These are phyloP conservation scores for Drosophila pachea DNA, from an alignment of 1,140 invertebrate genomes.

Conservation along the genomic window DNA sequence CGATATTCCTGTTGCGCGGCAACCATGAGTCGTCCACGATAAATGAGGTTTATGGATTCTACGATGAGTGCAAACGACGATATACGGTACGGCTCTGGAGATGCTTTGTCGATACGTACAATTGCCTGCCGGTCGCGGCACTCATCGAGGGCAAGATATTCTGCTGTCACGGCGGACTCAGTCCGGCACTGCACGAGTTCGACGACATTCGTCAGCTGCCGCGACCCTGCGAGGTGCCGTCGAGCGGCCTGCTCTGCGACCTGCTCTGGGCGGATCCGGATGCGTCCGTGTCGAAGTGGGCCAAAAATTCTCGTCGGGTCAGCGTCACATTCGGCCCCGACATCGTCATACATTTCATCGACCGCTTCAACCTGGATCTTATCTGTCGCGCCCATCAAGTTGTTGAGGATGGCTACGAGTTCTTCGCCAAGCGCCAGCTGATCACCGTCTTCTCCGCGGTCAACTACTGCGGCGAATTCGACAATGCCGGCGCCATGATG, in stretches of 20 bases:
- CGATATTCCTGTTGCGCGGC: constrained; percentile 90
- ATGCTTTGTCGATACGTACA: constrained; percentile 88
- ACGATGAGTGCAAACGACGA: constrained; percentile 96
- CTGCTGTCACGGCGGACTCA: constrained; percentile 95
- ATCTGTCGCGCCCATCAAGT: constrained; percentile 98
- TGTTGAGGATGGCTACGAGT: constrained; percentile 98
- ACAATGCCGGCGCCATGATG: constrained; percentile 99
- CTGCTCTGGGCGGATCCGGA: constrained; percentile 98
- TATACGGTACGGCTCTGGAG: constrained; percentile 99
- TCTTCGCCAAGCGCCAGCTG: constrained; percentile 97
- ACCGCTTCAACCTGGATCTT: constrained; percentile 95
- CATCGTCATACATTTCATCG: constrained; percentile 94
- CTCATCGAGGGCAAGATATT: constrained; percentile 98
- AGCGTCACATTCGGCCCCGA: constrained; percentile 96
- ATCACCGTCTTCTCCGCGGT: constrained; percentile 93
- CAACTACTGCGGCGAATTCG: constrained; percentile 91
- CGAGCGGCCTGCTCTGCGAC: constrained; percentile 95
- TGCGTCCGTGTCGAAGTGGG: constrained; percentile 92
- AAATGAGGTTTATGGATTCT: constrained; percentile 95
- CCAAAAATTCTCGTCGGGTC: constrained; percentile 96
- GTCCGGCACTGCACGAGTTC: constrained; percentile 92
- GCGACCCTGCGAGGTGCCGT: constrained; percentile 93
- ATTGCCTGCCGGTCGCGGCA: constrained; percentile 90
- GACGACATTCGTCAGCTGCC: constrained; percentile 92
- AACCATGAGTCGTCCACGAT: constrained; percentile 81